phyloP scores from a whole-genome alignment of 1,140 invertebrate genomes.

The Dendrolimus punctatus region DNA sequence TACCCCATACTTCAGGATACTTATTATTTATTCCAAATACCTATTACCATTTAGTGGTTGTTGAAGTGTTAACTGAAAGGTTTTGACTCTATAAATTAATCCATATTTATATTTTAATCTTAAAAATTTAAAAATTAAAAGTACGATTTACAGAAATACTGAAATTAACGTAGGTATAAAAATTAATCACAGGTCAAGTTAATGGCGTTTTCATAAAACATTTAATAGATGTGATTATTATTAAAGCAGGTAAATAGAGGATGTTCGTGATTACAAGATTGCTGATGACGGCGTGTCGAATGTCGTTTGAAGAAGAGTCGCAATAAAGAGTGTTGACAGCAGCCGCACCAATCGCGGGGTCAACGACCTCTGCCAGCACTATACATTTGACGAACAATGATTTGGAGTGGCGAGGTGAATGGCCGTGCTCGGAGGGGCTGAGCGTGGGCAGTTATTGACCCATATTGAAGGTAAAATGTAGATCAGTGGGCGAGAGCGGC shows the following conservation, averaged over 20 bases:
- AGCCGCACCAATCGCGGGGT: conserved; percentile 44
- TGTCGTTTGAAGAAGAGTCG: conserved; percentile 58
- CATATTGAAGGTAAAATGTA: conserved; percentile 70
- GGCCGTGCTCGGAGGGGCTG: conserved; percentile 62
- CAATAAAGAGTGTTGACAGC: conserved; percentile 38
- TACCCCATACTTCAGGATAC: not conserved
- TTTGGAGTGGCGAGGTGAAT: conserved; percentile 68
- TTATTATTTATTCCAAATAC: too few relatives aligned
- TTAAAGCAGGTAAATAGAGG: conserved; percentile 24
- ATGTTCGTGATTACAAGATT: conserved; percentile 36
- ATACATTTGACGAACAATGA: conserved; percentile 70
- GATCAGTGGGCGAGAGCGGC: conserved; percentile 70
- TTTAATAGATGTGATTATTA: conserved; percentile 12
- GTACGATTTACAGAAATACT: too few relatives aligned
- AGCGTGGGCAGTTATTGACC: conserved; percentile 71
- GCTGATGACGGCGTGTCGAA: conserved; percentile 41
- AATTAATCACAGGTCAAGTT: too few relatives aligned
- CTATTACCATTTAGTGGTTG: too few relatives aligned
- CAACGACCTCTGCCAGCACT: conserved; percentile 48
- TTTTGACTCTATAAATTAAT: too few relatives aligned
- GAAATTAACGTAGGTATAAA: not conserved
- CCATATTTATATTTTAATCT: too few relatives aligned
- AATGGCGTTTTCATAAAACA: conserved; percentile 1
- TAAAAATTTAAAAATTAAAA: too few relatives aligned
- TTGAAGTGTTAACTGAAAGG: too few relatives aligned